Base-by-base conservation (phyloP, 1,140 invertebrate species). In the Phocides pigmalion region DNA sequence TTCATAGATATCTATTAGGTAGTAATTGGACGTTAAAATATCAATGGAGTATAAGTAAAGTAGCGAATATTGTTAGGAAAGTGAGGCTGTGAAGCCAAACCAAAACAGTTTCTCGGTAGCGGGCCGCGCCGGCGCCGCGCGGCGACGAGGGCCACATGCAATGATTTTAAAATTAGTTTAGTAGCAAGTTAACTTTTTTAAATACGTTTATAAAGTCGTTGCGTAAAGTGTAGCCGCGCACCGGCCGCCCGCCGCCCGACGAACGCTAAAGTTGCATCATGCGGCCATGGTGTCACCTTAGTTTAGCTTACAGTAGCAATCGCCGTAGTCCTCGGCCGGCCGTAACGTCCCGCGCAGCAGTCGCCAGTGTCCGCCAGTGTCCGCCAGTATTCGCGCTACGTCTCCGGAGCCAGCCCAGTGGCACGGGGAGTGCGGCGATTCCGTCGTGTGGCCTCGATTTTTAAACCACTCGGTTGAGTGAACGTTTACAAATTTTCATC, bases 271-370 rank as follows among this genome's bases (percentile, higher is more conserved):
- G 84, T 85, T 87, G 62, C 85, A 88, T 82, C 85, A 88, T 88
- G 87, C 87, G 87, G 87, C 87, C 87, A 90, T 90, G 87, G 72
- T 88, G 85, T 79, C 74, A 72, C 78, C 47, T 74, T 87, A 87
- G 79, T 73, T 78, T 84, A 84, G 79, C 66, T 66, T 66, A 66
- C 54, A 25, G 63, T 63, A 61, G 66, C 62, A 64, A 17, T 72
- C 72, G 78, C 72, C 77, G 75, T 66, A 64, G 35, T 65, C 73
- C 69, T 63, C 68, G 73, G 12, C 35, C 14, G 14, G 35, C 35
- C 35, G 35, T 39, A 39, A 14, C 35, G 37, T 11, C 28, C 4
- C 28, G 28, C 54, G 62, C 62, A 64, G 69, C 70, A 70, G 75
- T 73, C 76, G 79, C 76, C 80, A 71, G 68, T 68, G 15, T n/a